A percentile compares a stretch with the other conserved stretches of the same genome.
Conservation (phyloP, 1,140 invertebrate species). For the Colletes gigas region DNA sequence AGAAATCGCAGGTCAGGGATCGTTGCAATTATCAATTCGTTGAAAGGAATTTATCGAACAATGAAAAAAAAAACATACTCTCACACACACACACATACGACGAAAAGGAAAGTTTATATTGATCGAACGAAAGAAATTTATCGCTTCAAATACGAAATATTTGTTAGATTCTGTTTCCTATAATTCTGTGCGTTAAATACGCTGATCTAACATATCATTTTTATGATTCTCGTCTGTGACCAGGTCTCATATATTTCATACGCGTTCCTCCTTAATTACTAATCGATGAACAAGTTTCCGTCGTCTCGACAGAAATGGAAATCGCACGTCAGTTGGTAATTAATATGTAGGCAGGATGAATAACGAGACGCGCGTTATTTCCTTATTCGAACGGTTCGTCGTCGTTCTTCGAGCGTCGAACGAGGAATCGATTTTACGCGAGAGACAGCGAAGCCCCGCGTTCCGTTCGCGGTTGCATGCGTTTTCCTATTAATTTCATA, state of each 20-base stretch:
- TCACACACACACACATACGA: not conserved
- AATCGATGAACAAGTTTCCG: not conserved
- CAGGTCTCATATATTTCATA: no score
- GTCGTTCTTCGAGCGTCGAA: not conserved
- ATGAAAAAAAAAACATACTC: not conserved
- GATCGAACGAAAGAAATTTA: not conserved
- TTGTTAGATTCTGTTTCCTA: no score
- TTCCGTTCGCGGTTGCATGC: no score
- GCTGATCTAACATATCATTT: no score
- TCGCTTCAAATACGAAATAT: no score
- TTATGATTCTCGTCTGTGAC: no score
- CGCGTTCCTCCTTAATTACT: not conserved
- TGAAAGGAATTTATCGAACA: slow-evolving; percentile 5
- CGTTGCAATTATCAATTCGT: slow-evolving; percentile 9
- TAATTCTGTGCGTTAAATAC: no score
- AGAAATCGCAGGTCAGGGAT: slow-evolving; percentile 48
- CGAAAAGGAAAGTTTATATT: slow-evolving; percentile 14
- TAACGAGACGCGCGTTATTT: not conserved
- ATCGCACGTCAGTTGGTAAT: not conserved
- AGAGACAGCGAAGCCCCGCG: not conserved
- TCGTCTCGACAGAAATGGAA: not conserved
- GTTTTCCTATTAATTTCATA: slow-evolving; percentile 2
- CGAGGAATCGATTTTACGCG: not conserved
- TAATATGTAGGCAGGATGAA: not conserved
- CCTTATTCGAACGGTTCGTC: not conserved